A percentile compares a stretch with the other conserved stretches of the same genome.
Conservation (phyloP, 1,140 invertebrate genomes). For the Rhyzopertha dominica region DNA sequence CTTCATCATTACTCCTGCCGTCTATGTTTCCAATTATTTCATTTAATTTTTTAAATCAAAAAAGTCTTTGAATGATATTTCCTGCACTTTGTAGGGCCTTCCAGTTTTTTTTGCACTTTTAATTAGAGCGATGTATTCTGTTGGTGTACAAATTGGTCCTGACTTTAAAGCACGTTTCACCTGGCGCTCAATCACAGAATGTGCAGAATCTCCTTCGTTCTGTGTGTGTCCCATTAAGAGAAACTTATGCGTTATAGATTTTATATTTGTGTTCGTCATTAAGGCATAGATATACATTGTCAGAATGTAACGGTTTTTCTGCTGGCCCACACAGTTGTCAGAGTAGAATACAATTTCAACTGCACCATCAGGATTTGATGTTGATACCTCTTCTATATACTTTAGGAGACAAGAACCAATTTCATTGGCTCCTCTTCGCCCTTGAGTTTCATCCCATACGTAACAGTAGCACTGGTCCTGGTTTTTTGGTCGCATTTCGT, state of each 20-base stretch:
- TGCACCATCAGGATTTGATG: no score
- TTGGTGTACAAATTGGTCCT: constrained; percentile 29
- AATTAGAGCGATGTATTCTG: constrained; percentile 29
- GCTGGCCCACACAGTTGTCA: constrained; percentile 43
- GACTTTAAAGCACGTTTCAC: constrained; percentile 32
- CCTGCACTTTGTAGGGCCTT: constrained; percentile 26
- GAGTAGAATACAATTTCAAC: constrained; percentile 24
- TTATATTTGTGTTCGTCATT: constrained; percentile 23
- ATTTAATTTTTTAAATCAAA: constrained; percentile 26
- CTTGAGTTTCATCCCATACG: constrained; percentile 37
- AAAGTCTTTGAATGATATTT: constrained; percentile 18
- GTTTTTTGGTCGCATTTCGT: constrained; percentile 32
- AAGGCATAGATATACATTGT: constrained; percentile 36
- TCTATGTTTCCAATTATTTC: no score
- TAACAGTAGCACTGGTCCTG: no score
- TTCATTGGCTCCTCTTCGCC: constrained; percentile 28
- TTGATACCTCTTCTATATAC: no score
- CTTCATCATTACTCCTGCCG: no score
- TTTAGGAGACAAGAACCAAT: constrained; percentile 31
- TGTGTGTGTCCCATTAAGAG: constrained; percentile 40
- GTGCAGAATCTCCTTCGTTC: constrained; percentile 42
- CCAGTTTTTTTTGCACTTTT: constrained; percentile 32
- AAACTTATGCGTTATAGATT: constrained; percentile 42
- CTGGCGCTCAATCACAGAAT: constrained; percentile 39
- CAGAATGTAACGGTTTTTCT: constrained; percentile 42